These are phyloP conservation scores for Lepidochitona cinerea DNA, from an alignment of 2,888 invertebrate species.

Conservation along the genomic window DNA sequence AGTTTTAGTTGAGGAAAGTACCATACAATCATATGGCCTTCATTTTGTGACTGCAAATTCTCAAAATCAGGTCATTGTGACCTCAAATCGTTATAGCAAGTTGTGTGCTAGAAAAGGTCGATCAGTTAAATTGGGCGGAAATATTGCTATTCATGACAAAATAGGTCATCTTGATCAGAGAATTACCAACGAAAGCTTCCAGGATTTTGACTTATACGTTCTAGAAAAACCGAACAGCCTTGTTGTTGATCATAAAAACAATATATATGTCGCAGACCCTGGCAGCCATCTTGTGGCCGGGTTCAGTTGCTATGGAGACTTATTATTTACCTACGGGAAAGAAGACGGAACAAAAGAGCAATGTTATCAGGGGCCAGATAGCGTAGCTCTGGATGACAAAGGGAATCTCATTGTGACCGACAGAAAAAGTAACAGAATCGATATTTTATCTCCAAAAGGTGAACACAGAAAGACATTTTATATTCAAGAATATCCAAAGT, in stretches of 20 bases:
- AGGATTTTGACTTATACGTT: conserved; percentile 36
- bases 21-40: conserved; percentile 57
- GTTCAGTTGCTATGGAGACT: conserved; percentile 44
- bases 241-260: conserved; percentile 40
- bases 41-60: conserved; percentile 53
- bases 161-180: conserved; percentile 43
- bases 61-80: conserved; percentile 46
- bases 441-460: conserved; percentile 49
- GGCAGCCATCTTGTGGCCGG: conserved; percentile 52
- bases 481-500: conserved; percentile 49
- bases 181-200: conserved; percentile 57
- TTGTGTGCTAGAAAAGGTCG: conserved; percentile 44
- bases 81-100: conserved; percentile 53
- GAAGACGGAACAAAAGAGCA: conserved; percentile 31
- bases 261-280: conserved; percentile 53
- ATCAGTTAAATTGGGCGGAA: conserved; percentile 54
- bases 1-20: conserved; percentile 43
- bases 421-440: conserved; percentile 52
- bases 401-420: conserved; percentile 55
- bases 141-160: conserved; percentile 49
- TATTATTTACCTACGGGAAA: conserved; percentile 56
- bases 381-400: conserved; percentile 46
- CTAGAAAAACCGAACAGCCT: conserved; percentile 55
- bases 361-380: conserved; percentile 56
- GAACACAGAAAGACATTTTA: conserved; percentile 50